Evolutionary conservation across 1,140 invertebrate species (phyloP).

Genomic region (Psix sp.): DNA sequence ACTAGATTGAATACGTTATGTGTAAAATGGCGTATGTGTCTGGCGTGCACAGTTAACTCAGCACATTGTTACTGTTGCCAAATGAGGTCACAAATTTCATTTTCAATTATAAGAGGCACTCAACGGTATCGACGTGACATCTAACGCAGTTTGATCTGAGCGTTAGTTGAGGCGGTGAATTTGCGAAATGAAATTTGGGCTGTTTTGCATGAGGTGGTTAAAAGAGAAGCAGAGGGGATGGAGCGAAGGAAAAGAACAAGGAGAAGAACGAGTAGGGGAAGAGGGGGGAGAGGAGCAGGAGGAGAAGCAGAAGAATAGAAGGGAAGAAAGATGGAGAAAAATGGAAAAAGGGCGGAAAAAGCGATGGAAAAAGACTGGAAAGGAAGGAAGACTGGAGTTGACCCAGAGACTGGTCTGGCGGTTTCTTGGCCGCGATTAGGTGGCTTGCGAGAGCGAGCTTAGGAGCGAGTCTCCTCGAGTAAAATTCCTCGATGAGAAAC

Average conservation of each 20-base stretch:
- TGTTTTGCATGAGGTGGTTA: too few relatives aligned
- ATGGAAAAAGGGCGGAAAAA: not conserved
- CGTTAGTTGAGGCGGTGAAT: too few relatives aligned
- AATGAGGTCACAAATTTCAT: conserved; percentile 45
- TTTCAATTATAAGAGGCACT: conserved; percentile 48
- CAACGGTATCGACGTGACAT: conserved; percentile 27
- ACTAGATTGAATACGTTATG: not conserved
- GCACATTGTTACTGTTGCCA: conserved; percentile 31
- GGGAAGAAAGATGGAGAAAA: conserved; percentile 1
- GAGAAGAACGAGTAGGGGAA: not conserved
- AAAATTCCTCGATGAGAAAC: conserved; percentile 73
- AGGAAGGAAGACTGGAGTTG: conserved; percentile 58
- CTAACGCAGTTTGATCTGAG: not conserved
- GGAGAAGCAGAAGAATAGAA: not conserved
- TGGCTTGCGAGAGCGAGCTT: too few relatives aligned
- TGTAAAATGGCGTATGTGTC: conserved; percentile 23
- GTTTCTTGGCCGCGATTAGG: conserved; percentile 20
- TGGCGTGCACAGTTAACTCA: conserved; percentile 22
- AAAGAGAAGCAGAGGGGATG: not conserved
- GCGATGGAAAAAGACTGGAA: conserved; percentile 5
- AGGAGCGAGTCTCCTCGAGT: conserved; percentile 72
- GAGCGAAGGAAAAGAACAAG: conserved; percentile 1
- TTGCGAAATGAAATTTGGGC: not conserved
- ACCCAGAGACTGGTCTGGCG: conserved; percentile 72
- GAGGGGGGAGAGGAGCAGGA: not conserved